Evolutionary conservation across 1,140 invertebrate species (phyloP).

Genomic region (Cydia amplana): DNA sequence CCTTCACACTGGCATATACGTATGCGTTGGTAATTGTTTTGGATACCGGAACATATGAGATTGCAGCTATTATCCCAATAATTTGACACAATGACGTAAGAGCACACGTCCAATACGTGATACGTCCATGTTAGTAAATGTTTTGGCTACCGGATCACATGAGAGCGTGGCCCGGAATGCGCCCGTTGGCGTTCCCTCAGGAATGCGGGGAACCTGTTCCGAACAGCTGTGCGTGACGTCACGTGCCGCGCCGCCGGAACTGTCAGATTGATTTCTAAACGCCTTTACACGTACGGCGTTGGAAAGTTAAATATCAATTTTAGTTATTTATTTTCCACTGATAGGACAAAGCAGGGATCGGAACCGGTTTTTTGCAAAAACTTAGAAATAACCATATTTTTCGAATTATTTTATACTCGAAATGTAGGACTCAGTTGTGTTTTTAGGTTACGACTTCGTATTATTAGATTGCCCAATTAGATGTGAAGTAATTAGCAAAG

Average conservation of each 20-base stretch:
- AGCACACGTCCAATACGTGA: not conserved
- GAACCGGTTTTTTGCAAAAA: no score
- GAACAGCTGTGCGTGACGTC: slow-evolving; percentile 61
- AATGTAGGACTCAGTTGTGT: no score
- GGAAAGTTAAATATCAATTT: not conserved
- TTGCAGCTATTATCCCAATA: not conserved
- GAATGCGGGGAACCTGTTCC: slow-evolving; percentile 62
- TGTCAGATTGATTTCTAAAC: slow-evolving; percentile 26
- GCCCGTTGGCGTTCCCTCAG: slow-evolving; percentile 64
- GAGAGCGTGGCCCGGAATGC: slow-evolving; percentile 37
- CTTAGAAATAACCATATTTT: no score
- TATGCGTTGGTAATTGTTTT: not conserved
- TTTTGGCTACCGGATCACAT: slow-evolving; percentile 29
- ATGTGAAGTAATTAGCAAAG: no score
- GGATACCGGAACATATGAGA: not conserved
- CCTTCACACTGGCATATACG: not conserved
- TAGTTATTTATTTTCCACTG: no score
- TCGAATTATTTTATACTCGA: no score
- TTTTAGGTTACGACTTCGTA: no score
- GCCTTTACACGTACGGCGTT: not conserved
- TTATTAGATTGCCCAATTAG: no score
- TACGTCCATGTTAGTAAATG: slow-evolving; percentile 8
- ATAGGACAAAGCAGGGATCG: no score
- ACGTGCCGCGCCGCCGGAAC: slow-evolving; percentile 42
- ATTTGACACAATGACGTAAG: not conserved